Evolutionary conservation across 2,888 invertebrate genomes (phyloP).

Genomic region (Cataglyphis rosenhaueri): DNA sequence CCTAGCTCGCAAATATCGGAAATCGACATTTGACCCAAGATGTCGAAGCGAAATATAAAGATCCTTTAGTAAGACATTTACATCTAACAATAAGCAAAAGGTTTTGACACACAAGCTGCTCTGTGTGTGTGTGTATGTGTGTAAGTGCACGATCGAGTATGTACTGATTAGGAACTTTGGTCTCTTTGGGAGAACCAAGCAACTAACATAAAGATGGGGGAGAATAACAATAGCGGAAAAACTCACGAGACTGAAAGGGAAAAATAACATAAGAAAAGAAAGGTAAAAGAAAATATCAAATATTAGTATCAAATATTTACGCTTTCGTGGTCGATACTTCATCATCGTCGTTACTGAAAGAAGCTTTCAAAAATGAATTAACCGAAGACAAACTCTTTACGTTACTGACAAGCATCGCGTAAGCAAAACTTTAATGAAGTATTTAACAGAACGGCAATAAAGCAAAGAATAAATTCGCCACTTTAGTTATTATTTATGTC

Average conservation of each 20-base stretch:
- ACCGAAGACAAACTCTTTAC: conserved; percentile 16
- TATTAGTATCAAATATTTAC: conserved; percentile 30
- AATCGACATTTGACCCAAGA: conserved; percentile 53
- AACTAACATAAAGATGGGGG: not conserved
- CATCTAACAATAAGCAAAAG: conserved; percentile 30
- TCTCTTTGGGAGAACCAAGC: not conserved
- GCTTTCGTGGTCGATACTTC: conserved; percentile 13
- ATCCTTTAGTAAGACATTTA: conserved; percentile 18
- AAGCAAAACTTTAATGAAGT: conserved; percentile 31
- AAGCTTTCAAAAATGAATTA: not conserved
- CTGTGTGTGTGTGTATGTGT: not conserved
- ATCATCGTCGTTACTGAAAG: not conserved
- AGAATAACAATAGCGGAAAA: not conserved
- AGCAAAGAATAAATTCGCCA: conserved; percentile 25
- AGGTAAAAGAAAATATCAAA: no score
- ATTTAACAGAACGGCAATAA: conserved; percentile 9
- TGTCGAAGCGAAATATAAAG: conserved; percentile 25
- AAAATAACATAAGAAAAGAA: not conserved
- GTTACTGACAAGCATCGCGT: not conserved
- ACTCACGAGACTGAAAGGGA: not conserved
- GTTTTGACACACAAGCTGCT: conserved; percentile 36
- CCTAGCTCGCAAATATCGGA: conserved; percentile 36
- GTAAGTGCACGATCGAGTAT: not conserved
- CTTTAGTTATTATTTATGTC: conserved; percentile 38
- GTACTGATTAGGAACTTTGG: not conserved